Evolutionary conservation across 2,113 vertebrate species (phyloP).

Genomic region (Globicephala melas): DNA sequence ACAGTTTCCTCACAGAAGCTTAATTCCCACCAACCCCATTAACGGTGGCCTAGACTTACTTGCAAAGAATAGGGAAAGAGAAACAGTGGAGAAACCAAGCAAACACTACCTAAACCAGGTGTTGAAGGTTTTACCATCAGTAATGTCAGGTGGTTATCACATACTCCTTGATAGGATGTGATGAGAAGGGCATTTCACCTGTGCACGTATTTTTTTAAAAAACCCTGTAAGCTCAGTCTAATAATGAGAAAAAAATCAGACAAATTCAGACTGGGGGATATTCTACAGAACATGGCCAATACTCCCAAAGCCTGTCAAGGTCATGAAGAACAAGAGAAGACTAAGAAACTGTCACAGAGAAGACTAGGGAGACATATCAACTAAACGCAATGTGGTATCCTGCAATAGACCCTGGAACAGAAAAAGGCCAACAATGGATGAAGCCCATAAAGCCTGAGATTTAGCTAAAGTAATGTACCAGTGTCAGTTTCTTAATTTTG

Average conservation of each 20-base stretch:
- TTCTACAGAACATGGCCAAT: neutral
- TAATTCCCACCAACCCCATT: neutral
- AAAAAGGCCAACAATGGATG: neutral
- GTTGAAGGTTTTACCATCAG: neutral
- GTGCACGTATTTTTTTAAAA: neutral
- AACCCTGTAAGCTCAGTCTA: neutral
- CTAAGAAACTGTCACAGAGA: neutral
- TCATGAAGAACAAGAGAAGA: neutral
- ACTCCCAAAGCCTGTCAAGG: neutral
- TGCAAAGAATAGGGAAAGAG: neutral
- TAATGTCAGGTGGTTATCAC: neutral
- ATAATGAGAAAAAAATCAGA: neutral
- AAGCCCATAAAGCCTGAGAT: neutral
- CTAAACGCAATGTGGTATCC: neutral
- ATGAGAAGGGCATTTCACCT: neutral
- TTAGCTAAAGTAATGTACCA: neutral
- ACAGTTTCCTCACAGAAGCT: slow-evolving; percentile 23
- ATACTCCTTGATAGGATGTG: neutral
- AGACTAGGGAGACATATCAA: neutral
- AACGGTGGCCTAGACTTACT: neutral
- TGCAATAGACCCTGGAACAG: neutral
- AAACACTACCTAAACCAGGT: neutral
- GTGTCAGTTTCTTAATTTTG: neutral
- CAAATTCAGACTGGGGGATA: neutral
- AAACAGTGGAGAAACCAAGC: neutral